Percentiles rank a stretch among this genome's conserved stretches.
Evolutionary conservation across 2,113 vertebrate species (phyloP).

Genomic region (Malurus alboscapulatus): DNA sequence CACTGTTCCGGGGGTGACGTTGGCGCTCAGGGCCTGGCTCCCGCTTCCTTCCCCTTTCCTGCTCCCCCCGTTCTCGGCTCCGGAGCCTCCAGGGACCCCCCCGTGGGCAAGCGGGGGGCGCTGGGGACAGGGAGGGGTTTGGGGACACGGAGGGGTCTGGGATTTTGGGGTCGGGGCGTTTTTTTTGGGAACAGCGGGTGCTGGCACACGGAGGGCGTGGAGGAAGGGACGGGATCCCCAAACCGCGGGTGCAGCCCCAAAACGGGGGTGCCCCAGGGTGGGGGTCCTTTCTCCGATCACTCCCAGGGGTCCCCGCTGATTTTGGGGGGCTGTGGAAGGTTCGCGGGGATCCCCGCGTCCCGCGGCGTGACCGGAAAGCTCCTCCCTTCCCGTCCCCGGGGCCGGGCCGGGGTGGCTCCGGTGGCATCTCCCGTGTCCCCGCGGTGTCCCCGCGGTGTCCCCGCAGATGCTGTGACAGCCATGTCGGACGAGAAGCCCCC

Average conservation of each 20-base stretch:
- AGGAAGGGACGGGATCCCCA: background rate
- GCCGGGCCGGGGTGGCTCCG: background rate
- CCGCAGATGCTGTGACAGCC: constrained; percentile 69
- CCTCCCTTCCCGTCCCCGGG: constrained; percentile 21
- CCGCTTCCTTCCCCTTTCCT: too few species aligned
- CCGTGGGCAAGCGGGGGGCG: too few species aligned
- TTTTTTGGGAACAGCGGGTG: background rate
- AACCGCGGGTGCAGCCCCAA: too few species aligned
- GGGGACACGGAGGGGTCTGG: background rate
- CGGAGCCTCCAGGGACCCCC: too few species aligned
- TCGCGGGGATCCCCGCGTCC: background rate
- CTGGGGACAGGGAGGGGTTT: too few species aligned
- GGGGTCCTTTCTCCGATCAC: background rate
- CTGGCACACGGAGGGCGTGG: background rate
- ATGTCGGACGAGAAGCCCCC: constrained; percentile 93
- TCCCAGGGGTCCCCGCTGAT: background rate
- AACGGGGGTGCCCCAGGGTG: too few species aligned
- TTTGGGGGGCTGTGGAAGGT: background rate
- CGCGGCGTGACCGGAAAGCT: background rate
- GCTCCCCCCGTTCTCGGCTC: too few species aligned
- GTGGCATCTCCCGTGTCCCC: background rate
- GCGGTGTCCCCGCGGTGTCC: background rate
- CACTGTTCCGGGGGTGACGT: too few species aligned
- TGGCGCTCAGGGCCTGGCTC: too few species aligned
- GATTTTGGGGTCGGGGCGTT: background rate